Evolutionary conservation across 2,113 vertebrate genomes (phyloP), one percentile per base, ranked within the genome.

Genomic region (Serilophus lunatus): DNA sequence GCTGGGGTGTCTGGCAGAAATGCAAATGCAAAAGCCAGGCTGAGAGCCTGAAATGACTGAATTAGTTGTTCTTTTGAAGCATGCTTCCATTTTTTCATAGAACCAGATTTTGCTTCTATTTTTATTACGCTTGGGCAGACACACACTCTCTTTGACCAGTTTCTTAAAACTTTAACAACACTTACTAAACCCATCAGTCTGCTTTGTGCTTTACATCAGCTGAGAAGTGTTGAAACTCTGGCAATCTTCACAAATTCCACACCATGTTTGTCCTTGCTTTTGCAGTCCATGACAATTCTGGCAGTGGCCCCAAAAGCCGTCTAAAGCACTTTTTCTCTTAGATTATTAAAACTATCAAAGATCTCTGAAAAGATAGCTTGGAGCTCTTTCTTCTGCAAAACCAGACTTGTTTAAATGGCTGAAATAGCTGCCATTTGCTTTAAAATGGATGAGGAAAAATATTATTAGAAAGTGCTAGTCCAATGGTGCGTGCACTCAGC

Each of bases 381-480:
- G 66, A 97, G 29, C 45, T 63, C 56, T 60, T 86, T 74, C 84
- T 91, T 94, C 86, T 91, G 24, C 80, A 96, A 93, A 91, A 16
- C 5, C 49, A 95, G 38, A 35, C 49, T 15, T 64, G 10, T 54
- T 92, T 50, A 86, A 91, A 88, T 12, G 51, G 22, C 28, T 93
- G 75, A 86, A 93, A 93, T 63, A 93, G n/a, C 42, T 82, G 42
- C 31, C 36, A 36, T 86, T 93, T 89, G 13, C 74, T 82, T 13
- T 89, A 57, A 94, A 42, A 18, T 63, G 82, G 45, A 54, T 81
- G 47, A 51, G 88, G 66, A 47, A 18, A 35, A 78, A 91, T 82
- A 91, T 81, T 0, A 87, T 66, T 53, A 88, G 82, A 92, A 92
- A 83, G 35, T 2, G 3, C 64, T 54, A 74, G 36, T 83, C 75